Conservation (phyloP, 2,888 invertebrate genomes). For the Drosophila gaucha region DNA sequence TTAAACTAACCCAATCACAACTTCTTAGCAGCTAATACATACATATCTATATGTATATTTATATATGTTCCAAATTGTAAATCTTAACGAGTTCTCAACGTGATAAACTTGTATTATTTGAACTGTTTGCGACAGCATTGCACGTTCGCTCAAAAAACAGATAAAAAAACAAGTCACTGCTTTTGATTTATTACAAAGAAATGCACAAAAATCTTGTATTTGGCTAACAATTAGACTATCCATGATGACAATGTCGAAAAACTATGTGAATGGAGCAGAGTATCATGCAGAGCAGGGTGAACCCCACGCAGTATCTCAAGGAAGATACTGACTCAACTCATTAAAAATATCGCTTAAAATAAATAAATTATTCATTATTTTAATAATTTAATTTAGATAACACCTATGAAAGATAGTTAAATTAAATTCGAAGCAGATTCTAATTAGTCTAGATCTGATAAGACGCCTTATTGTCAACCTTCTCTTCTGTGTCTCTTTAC, state of each 20-base stretch:
- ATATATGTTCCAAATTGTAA: conserved; percentile 16
- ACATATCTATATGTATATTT: neutral
- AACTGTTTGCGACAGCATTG: conserved; percentile 20
- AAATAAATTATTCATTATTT: conserved; percentile 24
- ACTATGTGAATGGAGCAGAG: neutral
- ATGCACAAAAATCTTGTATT: conserved; percentile 4
- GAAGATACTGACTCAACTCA: conserved; percentile 11
- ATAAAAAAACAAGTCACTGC: conserved; percentile 13
- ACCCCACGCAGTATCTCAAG: conserved; percentile 6
- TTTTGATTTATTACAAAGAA: conserved; percentile 25
- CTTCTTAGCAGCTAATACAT: neutral
- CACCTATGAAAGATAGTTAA: neutral
- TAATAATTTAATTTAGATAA: conserved; percentile 16
- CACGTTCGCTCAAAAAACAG: conserved; percentile 6
- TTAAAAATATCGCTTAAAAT: conserved; percentile 14
- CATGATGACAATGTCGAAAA: conserved; percentile 14
- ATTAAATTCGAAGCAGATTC: neutral
- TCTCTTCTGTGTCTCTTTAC: neutral
- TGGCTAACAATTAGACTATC: conserved; percentile 17
- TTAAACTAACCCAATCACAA: neutral
- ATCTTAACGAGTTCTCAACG: neutral
- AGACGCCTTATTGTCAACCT: neutral
- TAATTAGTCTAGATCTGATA: neutral
- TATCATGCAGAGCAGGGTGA: neutral
- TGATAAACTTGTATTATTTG: conserved; percentile 15